Conservation (phyloP, 2,888 invertebrate genomes). For the Carabus problematicus region DNA sequence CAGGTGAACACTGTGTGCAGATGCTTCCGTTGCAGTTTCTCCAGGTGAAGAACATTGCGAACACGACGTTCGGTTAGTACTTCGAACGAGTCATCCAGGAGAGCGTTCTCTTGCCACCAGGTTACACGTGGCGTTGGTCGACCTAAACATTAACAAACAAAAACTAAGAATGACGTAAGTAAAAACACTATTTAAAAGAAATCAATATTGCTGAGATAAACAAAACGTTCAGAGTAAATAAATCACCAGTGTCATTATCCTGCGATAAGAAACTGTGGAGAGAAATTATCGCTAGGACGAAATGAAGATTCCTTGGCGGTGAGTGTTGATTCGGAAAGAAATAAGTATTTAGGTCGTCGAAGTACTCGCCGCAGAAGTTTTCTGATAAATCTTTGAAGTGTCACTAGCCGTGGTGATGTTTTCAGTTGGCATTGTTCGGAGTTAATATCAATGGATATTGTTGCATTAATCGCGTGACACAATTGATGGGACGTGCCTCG, state of each 20-base stretch:
- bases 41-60: constrained; percentile 72
- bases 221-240: background rate
- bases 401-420: no score
- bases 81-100: constrained; percentile 75
- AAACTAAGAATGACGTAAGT: background rate
- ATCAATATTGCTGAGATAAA: no score
- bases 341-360: no score
- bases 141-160: constrained; percentile 61
- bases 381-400: no score
- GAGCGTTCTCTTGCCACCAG: constrained; percentile 79
- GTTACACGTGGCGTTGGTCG: constrained; percentile 76
- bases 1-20: constrained; percentile 73
- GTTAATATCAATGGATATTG: constrained; percentile 29
- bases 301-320: no score
- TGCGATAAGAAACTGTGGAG: background rate
- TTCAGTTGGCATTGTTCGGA: background rate
- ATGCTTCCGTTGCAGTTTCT: constrained; percentile 72
- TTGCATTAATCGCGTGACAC: constrained; percentile 37
- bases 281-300: background rate
- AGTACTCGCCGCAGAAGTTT: no score
- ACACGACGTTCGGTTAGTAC: constrained; percentile 71
- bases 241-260: background rate
- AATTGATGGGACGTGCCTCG: constrained; percentile 34
- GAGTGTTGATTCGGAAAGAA: no score
- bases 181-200: background rate